Evolutionary conservation across 92 coral and sea anemone genomes (phyloP), one percentile per base, ranked within the genome.

Genomic region (Siderastrea radians): DNA sequence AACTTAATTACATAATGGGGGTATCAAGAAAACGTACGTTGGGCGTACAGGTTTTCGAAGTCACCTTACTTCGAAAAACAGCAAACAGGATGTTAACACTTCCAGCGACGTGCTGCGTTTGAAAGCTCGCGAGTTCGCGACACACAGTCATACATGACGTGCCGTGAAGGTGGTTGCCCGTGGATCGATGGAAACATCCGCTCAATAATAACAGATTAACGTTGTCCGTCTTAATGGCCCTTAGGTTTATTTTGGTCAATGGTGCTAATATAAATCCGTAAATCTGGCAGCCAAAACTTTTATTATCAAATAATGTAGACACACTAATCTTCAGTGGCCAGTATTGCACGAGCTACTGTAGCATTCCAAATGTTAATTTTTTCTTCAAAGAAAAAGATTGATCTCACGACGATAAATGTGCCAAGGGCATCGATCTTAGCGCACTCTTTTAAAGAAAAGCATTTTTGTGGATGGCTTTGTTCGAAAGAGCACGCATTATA

Each of bases 1-100:
- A 83, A 83, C 49, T 72, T 74, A 83, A 83, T 83, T 83, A 62
- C 80, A 57, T 49, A 72, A 83, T 83, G 54, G 61, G 51, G 70
- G 72, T 45, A 12, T 55, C 43, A 47, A 64, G 66, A 81, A 81
- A 55, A 68, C 77, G 52, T 67, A 54, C 68, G 58, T 11, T 48
- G 57, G 5, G 77, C 7, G 79, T 9, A 7, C 17, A 15, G 19
- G 7, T 60, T 58, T 44, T 57, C 38, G 61, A 73, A 53, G 63
- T 83, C 70, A 60, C 72, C 87, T 74, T 72, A 49, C 26, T 17
- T 14, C 55, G 51, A 43, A 14, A 57, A 48, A 16, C 62, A 46
- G 14, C 16, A 81, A 68, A 51, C 59, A 68, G 65, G 68, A 19
- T 13, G 75, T 66, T 14, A 67, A 3, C 61, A 73, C 13, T 5